These are phyloP conservation scores for Cyprinella venusta DNA, from an alignment of 2,797 vertebrate species.

Conservation along the genomic window DNA sequence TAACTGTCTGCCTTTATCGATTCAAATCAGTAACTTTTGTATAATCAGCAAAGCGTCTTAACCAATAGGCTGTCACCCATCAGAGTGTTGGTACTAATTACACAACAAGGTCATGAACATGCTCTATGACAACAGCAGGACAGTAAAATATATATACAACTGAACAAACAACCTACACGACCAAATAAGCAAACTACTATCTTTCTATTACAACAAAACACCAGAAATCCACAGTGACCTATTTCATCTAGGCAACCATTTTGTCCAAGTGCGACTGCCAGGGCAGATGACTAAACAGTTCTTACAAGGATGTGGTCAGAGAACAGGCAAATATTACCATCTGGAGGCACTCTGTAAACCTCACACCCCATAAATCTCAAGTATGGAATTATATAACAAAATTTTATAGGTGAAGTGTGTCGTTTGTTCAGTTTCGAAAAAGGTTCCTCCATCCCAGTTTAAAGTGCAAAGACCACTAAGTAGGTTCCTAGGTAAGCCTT, in stretches of 20 bases:
- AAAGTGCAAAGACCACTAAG: neutral
- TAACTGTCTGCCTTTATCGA: neutral
- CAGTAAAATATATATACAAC: neutral
- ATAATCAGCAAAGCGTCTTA: neutral
- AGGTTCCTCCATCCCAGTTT: neutral
- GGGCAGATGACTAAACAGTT: slow-evolving; percentile 36
- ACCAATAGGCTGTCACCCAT: neutral
- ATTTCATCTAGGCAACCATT: slow-evolving; percentile 8
- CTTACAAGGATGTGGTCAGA: slow-evolving; percentile 19
- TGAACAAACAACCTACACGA: neutral
- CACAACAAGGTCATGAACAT: slow-evolving; percentile 20
- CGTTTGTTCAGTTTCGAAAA: neutral
- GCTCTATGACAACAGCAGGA: neutral
- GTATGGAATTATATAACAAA: neutral
- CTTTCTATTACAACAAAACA: neutral
- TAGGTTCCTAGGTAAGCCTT: neutral
- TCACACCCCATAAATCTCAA: slow-evolving; percentile 13
- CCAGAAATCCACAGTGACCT: neutral
- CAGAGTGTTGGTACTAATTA: neutral
- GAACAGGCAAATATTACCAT: slow-evolving; percentile 29
- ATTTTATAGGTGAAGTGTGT: neutral
- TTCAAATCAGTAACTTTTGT: neutral
- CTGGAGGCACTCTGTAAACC: slow-evolving; percentile 15
- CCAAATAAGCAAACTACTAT: neutral
- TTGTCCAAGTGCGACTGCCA: slow-evolving; percentile 1